Base-by-base conservation (phyloP, 1,140 invertebrate genomes). In the Nephotettix cincticeps region DNA sequence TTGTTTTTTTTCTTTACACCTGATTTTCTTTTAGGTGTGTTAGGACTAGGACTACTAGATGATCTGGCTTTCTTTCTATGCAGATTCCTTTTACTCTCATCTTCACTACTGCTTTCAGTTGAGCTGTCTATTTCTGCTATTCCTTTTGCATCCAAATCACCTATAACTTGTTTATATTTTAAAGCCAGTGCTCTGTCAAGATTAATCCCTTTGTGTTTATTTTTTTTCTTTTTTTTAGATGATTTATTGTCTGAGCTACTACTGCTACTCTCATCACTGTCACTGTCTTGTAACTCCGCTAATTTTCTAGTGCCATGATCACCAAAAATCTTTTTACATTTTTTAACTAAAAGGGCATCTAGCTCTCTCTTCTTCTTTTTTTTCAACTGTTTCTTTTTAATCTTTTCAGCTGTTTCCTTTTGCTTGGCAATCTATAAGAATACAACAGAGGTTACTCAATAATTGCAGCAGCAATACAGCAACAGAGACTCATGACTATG, bases 261-360 rank as follows among this genome's bases (percentile, higher is more conserved):
- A 0, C 21, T 25, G 4, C 17, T 19, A 25, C 28, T 28, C 43
- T 32, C 43, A 43, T 58, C 56, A 36, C 23, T 21, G 36, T 68
- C 27, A 28, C 54, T 56, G 2, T 30, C 28, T 1, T 58, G 23
- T 40, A 69, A 23, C 27, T 58, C n/a, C 30, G 17, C 25, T 28
- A 69, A 30, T 3, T 30, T 21, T 36, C 58, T 58, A 29, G 32
- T 21, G 32, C 47, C 56, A 36, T 23, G 30, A 21, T 30, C 51
- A 1, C 29, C 72, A 67, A 83, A 83, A 0, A 82, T 71, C 65
- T 83, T 79, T 73, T 80, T 80, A 66, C 79, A 81, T 63, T 83
- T 83, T 74, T 73, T 75, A 68, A 78, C 77, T 61, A 83, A 75
- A 61, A 80, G 75, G 61, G 74, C 70, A 74, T 81, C 80, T n/a